Base-by-base conservation (phyloP, 2,113 vertebrate genomes). In the Oxyura jamaicensis region DNA sequence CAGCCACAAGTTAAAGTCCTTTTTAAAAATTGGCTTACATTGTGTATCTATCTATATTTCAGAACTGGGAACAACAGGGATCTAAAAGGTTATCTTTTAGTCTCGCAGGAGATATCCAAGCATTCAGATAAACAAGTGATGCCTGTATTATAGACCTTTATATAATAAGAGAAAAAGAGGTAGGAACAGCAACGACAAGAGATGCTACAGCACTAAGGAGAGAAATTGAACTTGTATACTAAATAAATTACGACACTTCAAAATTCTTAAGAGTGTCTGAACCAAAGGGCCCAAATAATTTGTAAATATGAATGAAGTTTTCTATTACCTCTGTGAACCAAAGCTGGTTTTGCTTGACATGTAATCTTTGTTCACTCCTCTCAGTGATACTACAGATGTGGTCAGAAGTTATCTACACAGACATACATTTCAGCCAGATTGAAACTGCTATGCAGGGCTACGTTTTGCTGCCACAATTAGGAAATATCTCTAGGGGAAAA, bases 271-370 rank as follows among this genome's bases (percentile, higher is more conserved):
- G 71, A 5, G 67, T 7, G 21, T 62, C 71, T 4, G 25, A 50
- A 63, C 23, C 73, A 11, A 22, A 90, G 55, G 36, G 41, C 29
- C 39, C 55, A 20, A 36, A 35, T 28, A 11, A 21, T 52, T 78
- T 39, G 46, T 50, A 63, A 41, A 16, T 11, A 8, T 10, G 17
- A 10, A 65, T 5, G 5, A 88, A n/a, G 2, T n/a, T 66, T 73
- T 10, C n/a, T n/a, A 3, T 20, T 35, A 26, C 5, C 2, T 50
- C n/a, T 33, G 2, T 2, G 16, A 62, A 3, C 1, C 13, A 31
- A 18, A 29, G 53, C 52, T 56, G 60, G 18, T 23, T 88, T 20
- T 71, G 28, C 8, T 20, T 16, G 6, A 60, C 2, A 2, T 17
- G 87, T 6, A 31, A 31, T 28, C 41, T 66, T 59, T 21, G 55